phyloP scores from a whole-genome alignment of 2,888 invertebrate species.

The Apeira syringaria region DNA sequence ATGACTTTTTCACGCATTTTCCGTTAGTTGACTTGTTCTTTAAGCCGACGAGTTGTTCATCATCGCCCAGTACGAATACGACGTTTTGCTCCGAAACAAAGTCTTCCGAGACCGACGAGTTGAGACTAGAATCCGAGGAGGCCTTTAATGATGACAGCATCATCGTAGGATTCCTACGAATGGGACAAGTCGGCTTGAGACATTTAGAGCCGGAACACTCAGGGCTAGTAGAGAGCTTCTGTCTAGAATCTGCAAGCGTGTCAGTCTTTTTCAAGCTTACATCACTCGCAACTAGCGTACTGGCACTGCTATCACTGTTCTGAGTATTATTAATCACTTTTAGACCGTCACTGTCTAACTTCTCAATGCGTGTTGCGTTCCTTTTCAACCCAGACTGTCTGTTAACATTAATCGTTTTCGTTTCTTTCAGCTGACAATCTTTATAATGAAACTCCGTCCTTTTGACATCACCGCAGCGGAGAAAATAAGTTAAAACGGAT shows the following conservation, averaged over 20 bases:
- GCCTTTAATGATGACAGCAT: slow-evolving; percentile 51
- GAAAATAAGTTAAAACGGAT: slow-evolving; percentile 92
- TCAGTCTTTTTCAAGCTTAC: slow-evolving; percentile 59
- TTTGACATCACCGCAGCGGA: slow-evolving; percentile 90
- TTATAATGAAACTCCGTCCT: slow-evolving; percentile 69
- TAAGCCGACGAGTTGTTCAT: slow-evolving; percentile 86
- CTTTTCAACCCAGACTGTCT: slow-evolving; percentile 34
- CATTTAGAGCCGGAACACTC: slow-evolving; percentile 43
- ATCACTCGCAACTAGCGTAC: slow-evolving; percentile 57
- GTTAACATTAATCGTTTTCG: slow-evolving; percentile 50
- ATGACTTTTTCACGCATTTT: slow-evolving; percentile 69
- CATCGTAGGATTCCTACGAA: slow-evolving; percentile 61
- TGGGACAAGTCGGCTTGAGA: slow-evolving; percentile 41
- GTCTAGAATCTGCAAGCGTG: slow-evolving; percentile 61
- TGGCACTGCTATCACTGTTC: slow-evolving; percentile 59
- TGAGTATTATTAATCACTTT: slow-evolving; percentile 55
- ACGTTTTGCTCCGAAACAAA: slow-evolving; percentile 72
- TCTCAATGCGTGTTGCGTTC: slow-evolving; percentile 37
- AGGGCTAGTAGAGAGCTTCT: slow-evolving; percentile 66
- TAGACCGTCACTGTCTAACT: slow-evolving; percentile 34
- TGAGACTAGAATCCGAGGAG: slow-evolving; percentile 63
- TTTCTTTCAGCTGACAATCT: slow-evolving; percentile 59
- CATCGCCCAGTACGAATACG: slow-evolving; percentile 88
- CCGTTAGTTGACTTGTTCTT: slow-evolving; percentile 80
- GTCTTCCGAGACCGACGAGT: slow-evolving; percentile 59